Percentiles rank a stretch among this genome's conserved stretches.
These are phyloP conservation scores for Propithecus deckenii DNA, from an alignment of 2,797 vertebrate species.

Conservation along the genomic window DNA sequence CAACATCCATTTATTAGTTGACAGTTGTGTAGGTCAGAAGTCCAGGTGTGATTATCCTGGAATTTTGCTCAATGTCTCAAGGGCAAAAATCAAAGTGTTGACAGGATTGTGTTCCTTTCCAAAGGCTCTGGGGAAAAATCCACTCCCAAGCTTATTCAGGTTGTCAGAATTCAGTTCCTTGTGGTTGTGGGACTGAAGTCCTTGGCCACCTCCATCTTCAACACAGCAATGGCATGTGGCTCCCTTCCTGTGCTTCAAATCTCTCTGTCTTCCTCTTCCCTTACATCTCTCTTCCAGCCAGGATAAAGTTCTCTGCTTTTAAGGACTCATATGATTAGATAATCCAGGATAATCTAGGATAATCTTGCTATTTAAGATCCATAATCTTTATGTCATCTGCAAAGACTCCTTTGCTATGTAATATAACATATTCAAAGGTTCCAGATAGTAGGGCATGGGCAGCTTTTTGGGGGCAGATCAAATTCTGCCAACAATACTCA, in stretches of 20 bases:
- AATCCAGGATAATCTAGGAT: neutral
- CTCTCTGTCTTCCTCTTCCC: neutral
- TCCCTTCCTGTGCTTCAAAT: neutral
- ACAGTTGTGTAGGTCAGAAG: neutral
- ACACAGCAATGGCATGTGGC: too few relatives aligned
- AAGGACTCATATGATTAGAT: neutral
- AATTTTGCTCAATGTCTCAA: neutral
- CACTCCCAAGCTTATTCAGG: neutral
- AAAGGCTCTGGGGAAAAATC: neutral
- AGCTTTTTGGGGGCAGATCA: neutral
- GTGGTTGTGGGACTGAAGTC: neutral
- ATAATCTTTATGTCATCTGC: neutral
- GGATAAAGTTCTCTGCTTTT: neutral
- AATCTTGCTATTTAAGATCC: neutral
- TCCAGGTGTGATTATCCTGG: neutral
- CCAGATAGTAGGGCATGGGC: neutral
- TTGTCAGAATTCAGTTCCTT: neutral
- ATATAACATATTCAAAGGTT: neutral
- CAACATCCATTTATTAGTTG: neutral
- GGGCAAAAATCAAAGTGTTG: neutral
- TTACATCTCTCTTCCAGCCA: neutral
- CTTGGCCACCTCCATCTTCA: neutral
- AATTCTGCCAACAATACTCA: neutral
- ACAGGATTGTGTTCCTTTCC: neutral
- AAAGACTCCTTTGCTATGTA: neutral